Evolutionary conservation across 2,113 vertebrate genomes (phyloP).

Genomic region (Lanius ludovicianus): DNA sequence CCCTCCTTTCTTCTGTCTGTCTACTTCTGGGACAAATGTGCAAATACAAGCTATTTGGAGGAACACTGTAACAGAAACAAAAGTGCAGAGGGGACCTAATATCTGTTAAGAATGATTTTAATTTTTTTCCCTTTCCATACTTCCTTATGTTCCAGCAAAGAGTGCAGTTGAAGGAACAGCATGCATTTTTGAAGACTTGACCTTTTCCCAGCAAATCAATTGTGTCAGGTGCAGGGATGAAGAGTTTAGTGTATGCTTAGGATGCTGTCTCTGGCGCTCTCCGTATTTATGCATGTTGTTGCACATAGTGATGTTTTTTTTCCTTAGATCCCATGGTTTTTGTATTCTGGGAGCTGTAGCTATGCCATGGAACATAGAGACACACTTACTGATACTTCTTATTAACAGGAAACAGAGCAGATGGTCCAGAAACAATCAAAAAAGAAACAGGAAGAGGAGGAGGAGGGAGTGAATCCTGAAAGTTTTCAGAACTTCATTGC

Average conservation of each 20-base stretch:
- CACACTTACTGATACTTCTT: constrained; percentile 22
- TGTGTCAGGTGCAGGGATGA: not conserved
- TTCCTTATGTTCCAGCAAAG: not conserved
- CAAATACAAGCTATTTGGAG: not conserved
- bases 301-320: not conserved
- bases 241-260: not conserved
- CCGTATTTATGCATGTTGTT: not conserved
- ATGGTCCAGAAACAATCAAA: constrained; percentile 79
- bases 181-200: not conserved
- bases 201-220: not conserved
- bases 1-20: not conserved
- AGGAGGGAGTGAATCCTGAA: constrained; percentile 80
- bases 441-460: constrained; percentile 75
- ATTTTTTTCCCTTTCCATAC: not conserved
- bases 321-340: not conserved
- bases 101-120: not conserved
- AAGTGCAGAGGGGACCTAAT: not conserved
- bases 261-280: not conserved
- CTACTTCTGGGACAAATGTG: not conserved
- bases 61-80: not conserved
- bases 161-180: not conserved
- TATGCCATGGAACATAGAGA: not conserved
- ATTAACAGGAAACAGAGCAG: constrained; percentile 87
- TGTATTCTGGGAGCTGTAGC: not conserved
- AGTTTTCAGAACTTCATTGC: constrained; percentile 88